These are phyloP conservation scores for Zaprionus ornatus DNA, from an alignment of 1,140 invertebrate species.

Conservation along the genomic window DNA sequence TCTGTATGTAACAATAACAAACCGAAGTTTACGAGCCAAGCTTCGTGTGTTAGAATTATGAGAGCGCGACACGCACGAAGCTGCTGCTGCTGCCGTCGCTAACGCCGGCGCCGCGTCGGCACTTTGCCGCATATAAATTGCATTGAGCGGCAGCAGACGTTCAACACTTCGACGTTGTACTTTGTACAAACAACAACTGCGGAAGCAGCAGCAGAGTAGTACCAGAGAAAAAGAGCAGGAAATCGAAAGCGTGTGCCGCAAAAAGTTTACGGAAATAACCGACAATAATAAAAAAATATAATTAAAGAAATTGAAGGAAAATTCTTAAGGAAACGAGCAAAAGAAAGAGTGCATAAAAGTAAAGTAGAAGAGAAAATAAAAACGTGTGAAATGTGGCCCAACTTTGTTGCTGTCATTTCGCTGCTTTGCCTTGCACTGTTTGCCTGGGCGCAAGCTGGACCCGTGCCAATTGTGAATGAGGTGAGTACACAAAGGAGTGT, in stretches of 20 bases:
- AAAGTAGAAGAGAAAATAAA: conserved; percentile 24
- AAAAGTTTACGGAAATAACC: conserved; percentile 81
- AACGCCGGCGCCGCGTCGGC: conserved; percentile 27
- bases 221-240: conserved; percentile 19
- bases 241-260: conserved; percentile 74
- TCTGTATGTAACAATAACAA: conserved; percentile 60
- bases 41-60: conserved; percentile 62
- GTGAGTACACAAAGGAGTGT: conserved; percentile 51
- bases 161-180: conserved; percentile 61
- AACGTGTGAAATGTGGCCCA: conserved; percentile 63
- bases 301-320: conserved; percentile 31
- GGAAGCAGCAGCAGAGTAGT: conserved; percentile 26
- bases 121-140: conserved; percentile 61
- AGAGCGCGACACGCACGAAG: conserved; percentile 67
- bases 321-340: conserved; percentile 12
- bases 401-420: conserved; percentile 69
- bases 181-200: conserved; percentile 60
- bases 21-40: conserved; percentile 55
- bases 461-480: conserved; percentile 83
- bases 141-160: conserved; percentile 46
- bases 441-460: conserved; percentile 73
- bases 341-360: conserved; percentile 13
- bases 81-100: conserved; percentile 21
- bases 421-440: conserved; percentile 65
- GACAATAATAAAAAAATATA: conserved; percentile 35